Conservation (phyloP, 2,888 invertebrate species). For the Physocephala rufipes region DNA sequence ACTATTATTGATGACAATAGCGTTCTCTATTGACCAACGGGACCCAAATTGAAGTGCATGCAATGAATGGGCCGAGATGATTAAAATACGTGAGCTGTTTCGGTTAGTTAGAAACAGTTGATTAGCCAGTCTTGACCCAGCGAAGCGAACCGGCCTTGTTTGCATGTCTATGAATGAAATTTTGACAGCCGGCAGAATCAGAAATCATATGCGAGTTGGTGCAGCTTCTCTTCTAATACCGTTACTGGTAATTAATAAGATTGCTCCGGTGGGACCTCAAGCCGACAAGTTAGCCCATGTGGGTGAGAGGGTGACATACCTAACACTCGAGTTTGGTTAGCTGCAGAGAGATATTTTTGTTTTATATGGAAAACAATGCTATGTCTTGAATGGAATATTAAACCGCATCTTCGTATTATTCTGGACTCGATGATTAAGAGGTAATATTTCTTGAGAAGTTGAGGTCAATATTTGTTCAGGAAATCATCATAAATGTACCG, state of each 20-base stretch:
- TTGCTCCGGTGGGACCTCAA: slow-evolving; percentile 51
- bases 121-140: neutral
- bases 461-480: neutral
- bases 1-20: neutral
- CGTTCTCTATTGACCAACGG: neutral
- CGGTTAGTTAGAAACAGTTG: slow-evolving; percentile 39
- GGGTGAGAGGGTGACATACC: neutral
- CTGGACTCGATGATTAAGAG: neutral
- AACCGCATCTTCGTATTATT: no score
- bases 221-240: slow-evolving; percentile 35
- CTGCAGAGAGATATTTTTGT: neutral
- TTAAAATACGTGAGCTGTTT: slow-evolving; percentile 50
- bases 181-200: slow-evolving; percentile 29
- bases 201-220: neutral
- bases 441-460: neutral
- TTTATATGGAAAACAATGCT: neutral
- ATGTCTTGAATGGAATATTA: neutral
- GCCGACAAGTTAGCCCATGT: neutral
- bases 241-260: slow-evolving; percentile 56
- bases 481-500: neutral
- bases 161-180: slow-evolving; percentile 25
- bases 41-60: slow-evolving; percentile 18
- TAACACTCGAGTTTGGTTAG: slow-evolving; percentile 2
- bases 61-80: slow-evolving; percentile 38
- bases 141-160: neutral